A percentile compares a stretch with the other conserved stretches of the same genome.
These are phyloP conservation scores for Callorhinus ursinus DNA, from an alignment of 2,113 vertebrate genomes.

Conservation along the genomic window DNA sequence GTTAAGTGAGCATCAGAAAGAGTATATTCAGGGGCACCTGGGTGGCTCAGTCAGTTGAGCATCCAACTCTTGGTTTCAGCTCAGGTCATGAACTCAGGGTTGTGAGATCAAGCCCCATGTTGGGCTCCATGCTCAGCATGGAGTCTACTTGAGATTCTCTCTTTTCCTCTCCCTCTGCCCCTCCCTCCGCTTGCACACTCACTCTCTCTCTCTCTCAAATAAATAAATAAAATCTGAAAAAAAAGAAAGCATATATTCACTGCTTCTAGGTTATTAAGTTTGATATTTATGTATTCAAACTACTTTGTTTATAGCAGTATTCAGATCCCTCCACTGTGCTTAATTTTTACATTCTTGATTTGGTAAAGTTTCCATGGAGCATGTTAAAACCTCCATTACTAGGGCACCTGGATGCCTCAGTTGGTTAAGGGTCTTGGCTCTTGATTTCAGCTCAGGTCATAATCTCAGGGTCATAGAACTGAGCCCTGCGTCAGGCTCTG, in stretches of 20 bases:
- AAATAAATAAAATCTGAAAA: neutral
- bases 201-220: neutral
- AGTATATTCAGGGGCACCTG: neutral
- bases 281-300: neutral
- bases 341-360: conserved; percentile 32
- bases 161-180: neutral
- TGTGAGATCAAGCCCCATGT: neutral
- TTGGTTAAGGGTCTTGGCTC: neutral
- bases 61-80: neutral
- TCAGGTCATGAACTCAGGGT: neutral
- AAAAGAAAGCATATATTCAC: no score
- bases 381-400: neutral
- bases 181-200: neutral
- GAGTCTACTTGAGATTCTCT: neutral
- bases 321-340: neutral
- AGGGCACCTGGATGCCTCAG: neutral
- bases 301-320: neutral
- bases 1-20: neutral
- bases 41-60: neutral
- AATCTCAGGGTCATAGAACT: neutral
- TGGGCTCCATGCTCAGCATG: neutral
- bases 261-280: neutral
- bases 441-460: neutral
- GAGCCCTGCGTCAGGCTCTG: neutral
- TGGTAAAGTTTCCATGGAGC: neutral